Evolutionary conservation across 2,113 vertebrate species (phyloP).

Genomic region (Thamnaconus septentrionalis): DNA sequence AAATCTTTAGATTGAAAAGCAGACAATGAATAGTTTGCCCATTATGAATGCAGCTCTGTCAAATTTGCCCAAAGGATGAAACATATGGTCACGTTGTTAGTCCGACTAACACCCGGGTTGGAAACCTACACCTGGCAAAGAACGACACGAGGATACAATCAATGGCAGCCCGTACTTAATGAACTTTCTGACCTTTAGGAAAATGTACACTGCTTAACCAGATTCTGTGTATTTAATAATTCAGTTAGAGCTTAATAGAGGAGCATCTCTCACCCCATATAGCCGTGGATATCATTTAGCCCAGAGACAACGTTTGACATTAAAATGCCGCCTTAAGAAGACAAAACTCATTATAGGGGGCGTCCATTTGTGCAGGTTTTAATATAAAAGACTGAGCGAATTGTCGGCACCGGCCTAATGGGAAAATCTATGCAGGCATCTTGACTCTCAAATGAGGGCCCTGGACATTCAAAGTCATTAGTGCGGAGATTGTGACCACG

Average conservation of each 20-base stretch:
- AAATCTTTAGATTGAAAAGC: no score
- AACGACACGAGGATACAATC: conserved; percentile 68
- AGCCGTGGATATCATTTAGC: conserved; percentile 76
- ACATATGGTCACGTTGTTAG: conserved; percentile 1
- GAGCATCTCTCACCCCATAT: conserved; percentile 72
- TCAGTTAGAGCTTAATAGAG: conserved; percentile 73
- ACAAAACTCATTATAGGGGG: conserved; percentile 69
- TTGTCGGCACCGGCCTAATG: conserved; percentile 48
- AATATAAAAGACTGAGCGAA: conserved; percentile 74
- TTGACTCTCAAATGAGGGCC: conserved; percentile 56
- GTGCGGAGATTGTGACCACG: conserved; percentile 22
- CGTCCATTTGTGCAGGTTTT: conserved; percentile 68
- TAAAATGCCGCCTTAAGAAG: conserved; percentile 66
- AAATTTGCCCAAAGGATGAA: no score
- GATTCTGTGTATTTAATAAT: conserved; percentile 85
- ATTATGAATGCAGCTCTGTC: no score
- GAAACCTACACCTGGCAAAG: conserved; percentile 54
- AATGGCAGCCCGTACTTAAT: conserved; percentile 78
- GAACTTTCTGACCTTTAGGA: conserved; percentile 84
- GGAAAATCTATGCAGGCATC: conserved; percentile 68
- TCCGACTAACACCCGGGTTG: conserved; percentile 25
- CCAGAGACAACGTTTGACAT: conserved; percentile 68
- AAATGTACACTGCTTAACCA: conserved; percentile 78
- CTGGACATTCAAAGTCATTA: conserved; percentile 43
- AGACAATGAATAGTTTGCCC: no score